Base-by-base conservation (phyloP, 2,797 vertebrate genomes). In the Cheirogaleus major region DNA sequence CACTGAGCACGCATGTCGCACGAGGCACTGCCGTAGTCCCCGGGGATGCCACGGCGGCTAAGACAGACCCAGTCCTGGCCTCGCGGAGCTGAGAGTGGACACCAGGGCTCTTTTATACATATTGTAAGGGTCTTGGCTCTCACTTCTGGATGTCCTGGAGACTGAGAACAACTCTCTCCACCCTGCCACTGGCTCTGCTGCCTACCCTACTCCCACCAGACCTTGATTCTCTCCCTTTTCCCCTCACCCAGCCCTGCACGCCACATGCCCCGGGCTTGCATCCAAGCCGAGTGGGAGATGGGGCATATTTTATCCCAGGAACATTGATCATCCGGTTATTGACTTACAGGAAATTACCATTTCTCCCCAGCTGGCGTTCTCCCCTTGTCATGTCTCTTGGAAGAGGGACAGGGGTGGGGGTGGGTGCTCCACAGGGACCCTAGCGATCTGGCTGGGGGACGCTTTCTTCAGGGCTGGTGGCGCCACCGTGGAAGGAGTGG, bases 271-370 rank as follows among this genome's bases (percentile, higher is more conserved):
- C 87, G 97, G 97, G 97, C 97, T 65, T 45, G 6, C 57, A 11
- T 97, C 97, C 97, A 98, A 96, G 93, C 43, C 3, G 32, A 90
- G 50, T 45, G 65, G 78, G 95, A 85, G 84, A 94, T n/a, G 70
- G 92, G 89, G 41, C n/a, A 17, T 97, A 97, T 95, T 97, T 98
- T 43, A 98, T 95, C 90, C 93, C 2, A 2, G 79, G 91, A 81
- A 59, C 80, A 91, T 98, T 93, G 88, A 96, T 98, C 97, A 96
- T 96, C 75, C 85, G 1, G n/a, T 92, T 67, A 6, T 11, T 65
- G 92, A 85, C 85, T 97, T 97, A 96, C 95, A 89, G 96, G 97
- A 97, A 97, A 97, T 97, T 61, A 84, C 41, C 91, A 43, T 89
- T 76, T 80, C 82, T 93, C 92, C 89, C 75, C 35, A 32, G 67